Evolutionary conservation across 2,113 vertebrate species (phyloP).

Genomic region (Gobio gobio): DNA sequence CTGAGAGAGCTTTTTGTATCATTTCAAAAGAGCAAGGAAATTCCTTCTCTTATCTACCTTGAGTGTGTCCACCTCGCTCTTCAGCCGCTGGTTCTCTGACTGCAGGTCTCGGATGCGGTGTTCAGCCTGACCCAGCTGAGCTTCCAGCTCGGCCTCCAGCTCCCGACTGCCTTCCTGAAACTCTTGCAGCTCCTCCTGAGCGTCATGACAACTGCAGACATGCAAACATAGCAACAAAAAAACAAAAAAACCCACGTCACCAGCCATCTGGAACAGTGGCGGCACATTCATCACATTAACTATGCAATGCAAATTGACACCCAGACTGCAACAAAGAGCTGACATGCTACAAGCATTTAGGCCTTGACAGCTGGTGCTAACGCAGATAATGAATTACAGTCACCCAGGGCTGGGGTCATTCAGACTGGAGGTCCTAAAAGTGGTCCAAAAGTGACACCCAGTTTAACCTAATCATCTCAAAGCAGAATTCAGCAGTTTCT

Average conservation of each 20-base stretch:
- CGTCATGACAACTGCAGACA: constrained; percentile 86
- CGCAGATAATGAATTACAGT: constrained; percentile 23
- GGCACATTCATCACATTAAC: neutral
- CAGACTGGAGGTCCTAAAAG: constrained; percentile 49
- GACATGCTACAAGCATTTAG: neutral
- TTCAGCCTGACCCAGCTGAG: constrained; percentile 93
- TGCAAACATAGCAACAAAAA: neutral
- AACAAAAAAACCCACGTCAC: neutral
- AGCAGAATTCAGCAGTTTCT: constrained; percentile 39
- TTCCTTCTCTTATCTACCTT: constrained; percentile 80
- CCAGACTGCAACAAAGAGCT: neutral
- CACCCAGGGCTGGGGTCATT: neutral
- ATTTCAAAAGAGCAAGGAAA: neutral
- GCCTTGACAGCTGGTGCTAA: constrained; percentile 11
- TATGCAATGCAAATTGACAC: neutral
- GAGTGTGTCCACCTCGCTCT: constrained; percentile 87
- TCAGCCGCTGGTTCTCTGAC: constrained; percentile 93
- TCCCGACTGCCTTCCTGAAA: constrained; percentile 98
- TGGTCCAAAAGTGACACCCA: neutral
- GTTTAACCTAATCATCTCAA: constrained; percentile 18
- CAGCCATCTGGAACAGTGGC: constrained; percentile 15
- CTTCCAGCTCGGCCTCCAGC: constrained; percentile 95
- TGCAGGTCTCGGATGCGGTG: constrained; percentile 93
- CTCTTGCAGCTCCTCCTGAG: constrained; percentile 95
- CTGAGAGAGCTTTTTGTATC: neutral